These are phyloP conservation scores for Ophioninae sp. DNA, from an alignment of 2,888 invertebrate genomes.

Conservation along the genomic window DNA sequence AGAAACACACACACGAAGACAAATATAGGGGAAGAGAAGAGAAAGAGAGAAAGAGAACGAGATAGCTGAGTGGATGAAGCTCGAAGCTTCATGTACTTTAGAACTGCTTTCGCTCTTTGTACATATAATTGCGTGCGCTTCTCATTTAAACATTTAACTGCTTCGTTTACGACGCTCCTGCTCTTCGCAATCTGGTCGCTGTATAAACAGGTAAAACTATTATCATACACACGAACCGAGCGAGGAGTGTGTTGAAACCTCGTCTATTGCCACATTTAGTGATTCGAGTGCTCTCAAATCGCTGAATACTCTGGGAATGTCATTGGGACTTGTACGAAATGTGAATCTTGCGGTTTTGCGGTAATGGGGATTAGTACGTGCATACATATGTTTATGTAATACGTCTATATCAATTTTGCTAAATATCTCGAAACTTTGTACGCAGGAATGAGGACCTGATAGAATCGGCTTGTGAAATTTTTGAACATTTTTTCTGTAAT, in stretches of 20 bases:
- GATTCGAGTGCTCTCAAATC: constrained; percentile 35
- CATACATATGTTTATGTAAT: constrained; percentile 5
- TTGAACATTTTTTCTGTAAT: too few relatives aligned
- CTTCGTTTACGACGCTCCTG: constrained; percentile 67
- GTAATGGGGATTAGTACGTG: constrained; percentile 23
- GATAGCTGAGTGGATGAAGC: constrained; percentile 13
- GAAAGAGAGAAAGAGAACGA: background rate
- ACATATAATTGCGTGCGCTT: constrained; percentile 63
- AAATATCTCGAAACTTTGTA: constrained; percentile 30
- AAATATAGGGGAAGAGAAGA: constrained; percentile 4
- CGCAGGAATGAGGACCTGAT: constrained; percentile 17
- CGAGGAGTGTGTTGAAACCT: constrained; percentile 24
- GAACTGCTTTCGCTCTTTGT: constrained; percentile 43
- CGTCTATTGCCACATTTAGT: constrained; percentile 26
- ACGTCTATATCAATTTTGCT: constrained; percentile 29
- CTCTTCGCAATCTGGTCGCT: constrained; percentile 47
- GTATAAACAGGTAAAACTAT: constrained; percentile 58
- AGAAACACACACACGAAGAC: constrained; percentile 2
- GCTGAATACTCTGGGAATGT: constrained; percentile 49
- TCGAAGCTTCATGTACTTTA: constrained; percentile 26
- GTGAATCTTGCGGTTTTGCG: constrained; percentile 61
- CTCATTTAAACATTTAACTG: constrained; percentile 68
- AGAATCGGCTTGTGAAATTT: background rate
- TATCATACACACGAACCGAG: constrained; percentile 46
- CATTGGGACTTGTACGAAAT: constrained; percentile 57